phyloP scores from a whole-genome alignment of 2,888 invertebrate genomes.

The Pegoplata infirma region DNA sequence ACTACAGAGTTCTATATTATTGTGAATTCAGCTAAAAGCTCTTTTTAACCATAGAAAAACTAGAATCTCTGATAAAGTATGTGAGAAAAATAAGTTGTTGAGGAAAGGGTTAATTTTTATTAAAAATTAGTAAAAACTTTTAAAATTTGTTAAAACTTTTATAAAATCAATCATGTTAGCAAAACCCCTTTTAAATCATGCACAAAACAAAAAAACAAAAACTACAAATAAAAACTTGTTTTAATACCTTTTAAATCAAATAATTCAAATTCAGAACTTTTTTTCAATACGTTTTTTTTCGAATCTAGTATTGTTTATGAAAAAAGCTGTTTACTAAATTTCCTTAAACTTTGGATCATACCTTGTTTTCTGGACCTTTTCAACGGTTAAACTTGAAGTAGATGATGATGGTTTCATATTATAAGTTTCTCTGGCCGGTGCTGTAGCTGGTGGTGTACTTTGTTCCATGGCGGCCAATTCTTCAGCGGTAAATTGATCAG shows the following conservation, averaged over 20 bases:
- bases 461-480: conserved; percentile 76
- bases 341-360: conserved; percentile 61
- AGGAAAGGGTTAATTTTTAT: too few species aligned
- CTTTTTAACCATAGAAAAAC: too few species aligned
- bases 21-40: too few species aligned
- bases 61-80: too few species aligned
- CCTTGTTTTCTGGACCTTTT: conserved; percentile 66
- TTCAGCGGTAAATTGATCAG: conserved; percentile 76
- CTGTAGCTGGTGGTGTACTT: conserved; percentile 78
- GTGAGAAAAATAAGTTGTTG: too few species aligned
- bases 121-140: too few species aligned
- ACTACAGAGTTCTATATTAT: too few species aligned
- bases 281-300: neutral
- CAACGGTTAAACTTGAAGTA: conserved; percentile 67
- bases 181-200: too few species aligned
- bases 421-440: conserved; percentile 75
- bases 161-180: too few species aligned
- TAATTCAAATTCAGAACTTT: neutral
- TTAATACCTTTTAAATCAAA: too few species aligned
- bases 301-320: conserved; percentile 25
- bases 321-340: conserved; percentile 19
- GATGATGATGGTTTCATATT: conserved; percentile 62
- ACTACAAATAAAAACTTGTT: too few species aligned
- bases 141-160: too few species aligned
- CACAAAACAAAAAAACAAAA: neutral